Base-by-base conservation (phyloP, 2,113 vertebrate genomes). In the Delphinus delphis region DNA sequence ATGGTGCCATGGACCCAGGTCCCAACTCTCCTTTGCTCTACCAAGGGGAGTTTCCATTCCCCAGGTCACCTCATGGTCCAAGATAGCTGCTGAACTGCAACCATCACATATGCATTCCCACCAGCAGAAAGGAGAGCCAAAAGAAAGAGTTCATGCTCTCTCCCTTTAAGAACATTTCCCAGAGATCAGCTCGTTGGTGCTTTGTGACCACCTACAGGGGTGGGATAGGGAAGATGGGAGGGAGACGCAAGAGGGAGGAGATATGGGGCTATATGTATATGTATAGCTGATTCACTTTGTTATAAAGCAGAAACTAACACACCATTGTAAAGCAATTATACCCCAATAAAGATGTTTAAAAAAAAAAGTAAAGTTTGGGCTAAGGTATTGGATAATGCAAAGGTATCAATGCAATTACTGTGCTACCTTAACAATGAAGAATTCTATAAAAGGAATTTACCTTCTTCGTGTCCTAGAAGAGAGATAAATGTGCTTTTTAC, bases 321-420 rank as follows among this genome's bases (percentile, higher is more conserved):
- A 53, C 50, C 50, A 6, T 53, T 53, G 50, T 53, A 53, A 53
- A 17, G 50, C 53, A 53, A 53, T 53, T 53, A 53, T 53, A 53
- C 15, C 5, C 53, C 53, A 53, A 53, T 18, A 53, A 53, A 53
- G 53, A 53, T 18, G 53, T 18, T 53, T 53, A 1, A 18, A 6
- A 53, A 95, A 95, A 94, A 94, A 86, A 65, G 36, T 93, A 65
- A 95, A 82, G 18, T 58, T 95, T 97, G 63, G 81, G 41, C 33
- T 77, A 68, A 86, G 65, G 36, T 41, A 55, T 20, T 81, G 76
- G 65, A 58, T 85, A 86, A 88, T 53, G 36, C 6, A 44, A 70
- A 90, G 5, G 3, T 82, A 94, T 86, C 18, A 71, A 25, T 79
- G 38, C 2, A 44, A 47, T 92, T 67, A 77, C 55, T 47, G 0